Base-by-base conservation (phyloP, 2,797 vertebrate genomes). In the Ataeniobius toweri region DNA sequence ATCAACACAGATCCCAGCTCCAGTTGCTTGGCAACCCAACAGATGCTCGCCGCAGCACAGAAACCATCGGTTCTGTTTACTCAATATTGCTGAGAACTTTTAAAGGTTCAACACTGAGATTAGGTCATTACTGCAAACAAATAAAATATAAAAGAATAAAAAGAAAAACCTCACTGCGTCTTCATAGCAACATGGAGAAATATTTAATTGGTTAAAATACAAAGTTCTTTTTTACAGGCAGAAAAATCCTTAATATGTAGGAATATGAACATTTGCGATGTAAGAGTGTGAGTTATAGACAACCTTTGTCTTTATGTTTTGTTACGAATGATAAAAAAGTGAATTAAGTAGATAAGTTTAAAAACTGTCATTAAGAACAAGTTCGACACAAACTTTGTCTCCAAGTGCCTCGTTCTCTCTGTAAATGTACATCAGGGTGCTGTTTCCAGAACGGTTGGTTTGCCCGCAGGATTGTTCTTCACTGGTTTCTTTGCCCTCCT, bases 321-420 rank as follows among this genome's bases (percentile, higher is more conserved):
- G 31, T 22, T 39, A 65, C 22, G 18, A 65, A 41, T 24, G 20
- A 22, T 65, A 22, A 8, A 65, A 31, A 22, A n/a, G 65, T n/a
- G 6, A 68, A 68, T 9, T 44, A n/a, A 46, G 39, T 1, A 6
- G 31, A 12, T 10, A 4, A 44, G 46, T n/a, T 39, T 58, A 75
- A 65, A 74, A 1, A 0, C 0, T 56, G 2, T 91, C 87, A 2
- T 90, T 81, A 0, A 71, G 90, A 50, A 94, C 24, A 0, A 95
- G 82, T 79, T 90, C 75, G 28, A 96, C 63, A 0, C 82, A 80
- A 26, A 96, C 92, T 50, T 91, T 94, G 58, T 94, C 94, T 6
- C 81, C 51, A 0, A 96, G 93, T 0, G 95, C 95, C 5, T 95
- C 93, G 7, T 96, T 96, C 86, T 95, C 87, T 28, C 93, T 85